Base-by-base conservation (phyloP, 2,113 vertebrate species). In the Nannobrachium achirus region DNA sequence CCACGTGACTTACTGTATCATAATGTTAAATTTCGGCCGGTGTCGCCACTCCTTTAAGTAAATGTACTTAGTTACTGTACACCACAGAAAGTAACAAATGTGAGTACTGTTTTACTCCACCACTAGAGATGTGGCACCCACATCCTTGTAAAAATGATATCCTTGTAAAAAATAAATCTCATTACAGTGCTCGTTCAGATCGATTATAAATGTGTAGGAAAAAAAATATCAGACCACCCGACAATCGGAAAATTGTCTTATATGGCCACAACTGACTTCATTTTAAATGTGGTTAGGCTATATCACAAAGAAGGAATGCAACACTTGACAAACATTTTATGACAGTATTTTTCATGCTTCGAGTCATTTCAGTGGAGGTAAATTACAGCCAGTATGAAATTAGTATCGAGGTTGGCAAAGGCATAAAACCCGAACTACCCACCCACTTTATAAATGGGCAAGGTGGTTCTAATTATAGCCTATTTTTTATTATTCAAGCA, bases 131-230 rank as follows among this genome's bases (percentile, higher is more conserved):
- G 51, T 46, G 25, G 50, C 53, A 75, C 51, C 63, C 59, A 63
- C 58, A 74, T 13, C 20, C 45, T 44, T 11, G 53, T 65, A 44
- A 64, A 69, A 73, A 33, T 33, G 20, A 76, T 57, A 70, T 75
- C 84, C 56, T 64, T 76, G 73, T 71, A 72, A 84, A 76, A 65
- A 68, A 13, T 79, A 69, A 78, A 79, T 69, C 67, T 80, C 46
- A 73, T 57, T 13, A 56, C 56, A 51, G 25, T 5, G 45, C 62
- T 33, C 44, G 42, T 18, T 85, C 52, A 71, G 84, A 84, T 79
- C 76, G 63, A 84, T 59, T 81, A 9, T 39, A 52, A 76, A 85
- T 76, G 73, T 75, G 9, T 71, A 69, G 80, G 62, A 75, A 78
- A 81, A 69, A 81, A 69, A 4, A 25, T 4, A 25, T 25, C 20